Conservation (phyloP, 2,113 vertebrate genomes). For the Cebus imitator region DNA sequence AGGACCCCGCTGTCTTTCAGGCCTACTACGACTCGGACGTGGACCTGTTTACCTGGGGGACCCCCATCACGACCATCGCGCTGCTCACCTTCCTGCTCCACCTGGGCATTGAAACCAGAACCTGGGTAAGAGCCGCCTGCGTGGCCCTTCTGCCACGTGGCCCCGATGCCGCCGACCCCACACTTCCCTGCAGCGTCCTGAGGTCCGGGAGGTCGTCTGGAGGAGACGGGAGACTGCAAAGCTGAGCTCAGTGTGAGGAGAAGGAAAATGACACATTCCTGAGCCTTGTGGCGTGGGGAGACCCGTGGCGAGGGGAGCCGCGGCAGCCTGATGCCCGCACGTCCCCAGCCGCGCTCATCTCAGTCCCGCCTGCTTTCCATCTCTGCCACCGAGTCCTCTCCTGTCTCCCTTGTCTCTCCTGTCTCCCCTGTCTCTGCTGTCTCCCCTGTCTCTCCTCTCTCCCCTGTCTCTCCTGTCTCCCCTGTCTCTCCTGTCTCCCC, state of each 20-base stretch:
- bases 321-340: too few relatives aligned
- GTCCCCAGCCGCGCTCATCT: too few relatives aligned
- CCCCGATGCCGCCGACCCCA: accelerated
- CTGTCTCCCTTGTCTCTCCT: too few relatives aligned
- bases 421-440: too few relatives aligned
- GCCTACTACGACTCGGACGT: conserved; percentile 93
- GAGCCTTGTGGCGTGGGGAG: accelerated
- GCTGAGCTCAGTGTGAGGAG: neutral
- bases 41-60: conserved; percentile 97
- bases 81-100: conserved; percentile 96
- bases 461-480: too few relatives aligned
- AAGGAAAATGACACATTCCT: accelerated
- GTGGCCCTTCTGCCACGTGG: too few relatives aligned
- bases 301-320: accelerated
- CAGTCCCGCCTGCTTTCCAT: accelerated
- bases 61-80: conserved; percentile 92
- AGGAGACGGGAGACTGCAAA: neutral
- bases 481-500: too few relatives aligned
- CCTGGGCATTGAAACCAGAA: conserved; percentile 97
- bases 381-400: accelerated
- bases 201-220: neutral
- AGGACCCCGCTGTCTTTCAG: conserved; percentile 80
- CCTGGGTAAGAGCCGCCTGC: conserved; percentile 90
- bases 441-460: too few relatives aligned
- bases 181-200: accelerated